phyloP scores from a whole-genome alignment of 2,797 vertebrate genomes.

The Hoplostethus mediterraneus region DNA sequence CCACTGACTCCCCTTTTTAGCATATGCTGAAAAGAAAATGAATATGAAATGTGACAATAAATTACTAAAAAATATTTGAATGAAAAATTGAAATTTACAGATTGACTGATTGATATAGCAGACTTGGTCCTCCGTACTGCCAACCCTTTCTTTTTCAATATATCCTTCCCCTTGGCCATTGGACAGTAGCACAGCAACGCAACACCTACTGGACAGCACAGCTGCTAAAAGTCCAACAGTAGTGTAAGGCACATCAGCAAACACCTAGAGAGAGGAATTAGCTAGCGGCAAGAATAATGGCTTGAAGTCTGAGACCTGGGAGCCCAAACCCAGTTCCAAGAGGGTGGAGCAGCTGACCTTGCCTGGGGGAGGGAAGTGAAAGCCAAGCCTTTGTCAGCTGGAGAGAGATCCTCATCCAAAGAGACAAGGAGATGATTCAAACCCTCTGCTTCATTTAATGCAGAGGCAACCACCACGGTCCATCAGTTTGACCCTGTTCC shows the following conservation, averaged over 20 bases:
- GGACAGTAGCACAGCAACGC: too few species aligned
- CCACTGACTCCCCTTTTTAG: too few species aligned
- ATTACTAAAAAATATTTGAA: too few species aligned
- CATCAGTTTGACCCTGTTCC: conserved; percentile 31
- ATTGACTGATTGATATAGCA: too few species aligned
- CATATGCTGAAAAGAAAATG: too few species aligned
- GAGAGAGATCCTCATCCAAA: conserved; percentile 48
- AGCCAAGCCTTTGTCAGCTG: conserved; percentile 31
- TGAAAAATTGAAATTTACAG: too few species aligned
- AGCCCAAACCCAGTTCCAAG: conserved; percentile 3
- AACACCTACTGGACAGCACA: neutral
- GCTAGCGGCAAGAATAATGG: neutral
- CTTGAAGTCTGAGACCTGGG: neutral
- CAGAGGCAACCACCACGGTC: conserved; percentile 30
- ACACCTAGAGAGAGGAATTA: neutral
- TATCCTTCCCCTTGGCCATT: neutral
- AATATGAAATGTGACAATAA: too few species aligned
- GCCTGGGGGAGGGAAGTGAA: conserved; percentile 21
- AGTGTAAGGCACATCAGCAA: too few species aligned
- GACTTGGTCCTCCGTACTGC: too few species aligned
- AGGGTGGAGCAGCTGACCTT: conserved; percentile 36
- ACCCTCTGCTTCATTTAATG: conserved; percentile 61
- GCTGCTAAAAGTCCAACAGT: too few species aligned
- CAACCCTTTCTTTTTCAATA: too few species aligned
- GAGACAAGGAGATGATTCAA: conserved; percentile 63